phyloP scores from a whole-genome alignment of 2,113 vertebrate genomes.

The Andinoacara biseriatus region DNA sequence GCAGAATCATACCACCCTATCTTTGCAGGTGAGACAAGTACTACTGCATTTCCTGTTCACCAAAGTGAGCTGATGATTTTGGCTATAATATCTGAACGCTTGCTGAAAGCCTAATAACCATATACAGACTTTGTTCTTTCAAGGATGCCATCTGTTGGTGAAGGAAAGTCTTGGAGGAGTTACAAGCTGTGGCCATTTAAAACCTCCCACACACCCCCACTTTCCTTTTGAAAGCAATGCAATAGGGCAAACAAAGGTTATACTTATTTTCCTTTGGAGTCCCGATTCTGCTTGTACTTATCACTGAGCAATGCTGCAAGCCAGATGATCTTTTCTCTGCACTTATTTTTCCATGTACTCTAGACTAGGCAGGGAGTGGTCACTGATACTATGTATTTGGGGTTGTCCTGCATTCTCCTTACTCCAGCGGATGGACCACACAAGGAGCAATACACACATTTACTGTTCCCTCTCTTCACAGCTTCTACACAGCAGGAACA shows the following conservation, averaged over 20 bases:
- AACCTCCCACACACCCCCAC: constrained; percentile 10
- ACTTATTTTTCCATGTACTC: background rate
- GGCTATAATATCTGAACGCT: background rate
- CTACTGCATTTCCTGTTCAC: background rate
- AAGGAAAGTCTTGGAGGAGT: constrained; percentile 12
- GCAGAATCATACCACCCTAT: background rate
- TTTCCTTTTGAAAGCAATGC: constrained; percentile 24
- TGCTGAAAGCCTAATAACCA: background rate
- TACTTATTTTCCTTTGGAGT: background rate
- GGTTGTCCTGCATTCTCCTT: background rate
- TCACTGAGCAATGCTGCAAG: background rate
- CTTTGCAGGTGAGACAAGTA: background rate
- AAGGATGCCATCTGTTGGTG: constrained; percentile 7
- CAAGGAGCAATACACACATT: background rate
- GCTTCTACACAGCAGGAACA: background rate
- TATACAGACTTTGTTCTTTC: constrained; percentile 10
- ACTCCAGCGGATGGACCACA: background rate
- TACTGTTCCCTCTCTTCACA: background rate
- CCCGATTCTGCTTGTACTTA: background rate
- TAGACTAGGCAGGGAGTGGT: background rate
- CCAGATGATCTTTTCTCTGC: constrained; percentile 7
- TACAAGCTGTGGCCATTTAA: constrained; percentile 4
- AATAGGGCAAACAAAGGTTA: constrained; percentile 8
- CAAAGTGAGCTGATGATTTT: background rate
- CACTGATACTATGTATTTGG: background rate